These are phyloP conservation scores for Drosophila subobscura DNA, from an alignment of 1,140 invertebrate species.

Conservation along the genomic window DNA sequence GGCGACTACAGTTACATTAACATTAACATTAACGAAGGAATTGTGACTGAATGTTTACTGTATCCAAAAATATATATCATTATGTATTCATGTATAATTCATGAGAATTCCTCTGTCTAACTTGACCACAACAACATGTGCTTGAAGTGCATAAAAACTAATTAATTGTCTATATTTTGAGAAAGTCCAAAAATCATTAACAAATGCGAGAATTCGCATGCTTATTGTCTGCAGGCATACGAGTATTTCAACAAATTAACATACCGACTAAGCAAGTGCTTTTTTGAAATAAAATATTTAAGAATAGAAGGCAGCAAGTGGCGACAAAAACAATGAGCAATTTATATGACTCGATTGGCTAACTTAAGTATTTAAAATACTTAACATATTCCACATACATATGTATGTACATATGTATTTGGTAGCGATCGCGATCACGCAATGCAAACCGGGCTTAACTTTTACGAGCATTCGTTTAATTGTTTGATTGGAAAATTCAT, in stretches of 20 bases:
- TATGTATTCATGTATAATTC: too few species aligned
- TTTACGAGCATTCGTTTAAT: slow-evolving; percentile 23
- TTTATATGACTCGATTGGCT: slow-evolving; percentile 8
- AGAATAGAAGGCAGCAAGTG: slow-evolving; percentile 3
- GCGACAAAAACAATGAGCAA: slow-evolving; percentile 21
- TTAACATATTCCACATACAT: slow-evolving; percentile 41
- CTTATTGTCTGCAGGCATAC: slow-evolving; percentile 12
- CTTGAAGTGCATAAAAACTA: too few species aligned
- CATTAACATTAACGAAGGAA: too few species aligned
- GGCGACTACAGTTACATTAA: too few species aligned
- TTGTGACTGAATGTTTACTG: too few species aligned
- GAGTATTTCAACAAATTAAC: slow-evolving; percentile 46
- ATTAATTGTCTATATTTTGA: too few species aligned
- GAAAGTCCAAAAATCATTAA: not conserved
- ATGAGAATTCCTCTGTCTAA: too few species aligned
- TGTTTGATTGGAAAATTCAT: slow-evolving; percentile 18
- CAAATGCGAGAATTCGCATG: slow-evolving; percentile 5
- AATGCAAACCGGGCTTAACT: slow-evolving; percentile 44
- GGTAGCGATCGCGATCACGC: slow-evolving; percentile 53
- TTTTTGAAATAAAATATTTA: slow-evolving; percentile 16
- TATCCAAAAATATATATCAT: too few species aligned
- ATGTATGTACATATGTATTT: too few species aligned
- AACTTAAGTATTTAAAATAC: slow-evolving; percentile 41
- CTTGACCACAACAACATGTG: too few species aligned
- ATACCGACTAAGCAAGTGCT: slow-evolving; percentile 49